A percentile compares a stretch with the other conserved stretches of the same genome.
phyloP scores from a whole-genome alignment of 2,888 invertebrate genomes.

The Unio delphinus region DNA sequence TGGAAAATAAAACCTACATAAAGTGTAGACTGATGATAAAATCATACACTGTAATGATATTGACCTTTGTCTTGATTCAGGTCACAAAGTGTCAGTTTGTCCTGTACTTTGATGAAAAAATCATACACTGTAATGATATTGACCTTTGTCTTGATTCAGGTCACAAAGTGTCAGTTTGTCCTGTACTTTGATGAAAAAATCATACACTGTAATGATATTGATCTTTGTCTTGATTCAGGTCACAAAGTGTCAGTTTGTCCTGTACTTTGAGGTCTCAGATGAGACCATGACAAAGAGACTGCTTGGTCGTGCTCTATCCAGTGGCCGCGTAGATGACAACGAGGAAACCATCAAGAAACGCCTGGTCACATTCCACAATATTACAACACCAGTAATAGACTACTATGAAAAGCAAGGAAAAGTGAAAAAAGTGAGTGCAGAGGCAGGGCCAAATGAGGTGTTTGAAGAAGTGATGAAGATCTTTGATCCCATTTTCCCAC shows the following conservation, averaged over 20 bases:
- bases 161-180: constrained; percentile 74
- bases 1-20: too few relatives aligned
- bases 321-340: constrained; percentile 93
- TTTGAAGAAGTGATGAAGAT: constrained; percentile 53
- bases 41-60: background rate
- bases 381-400: constrained; percentile 88
- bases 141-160: constrained; percentile 29
- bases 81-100: constrained; percentile 75
- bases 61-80: constrained; percentile 26
- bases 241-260: constrained; percentile 74
- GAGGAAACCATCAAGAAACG: constrained; percentile 92
- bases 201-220: background rate
- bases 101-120: constrained; percentile 87
- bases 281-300: constrained; percentile 84
- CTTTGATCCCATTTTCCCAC: constrained; percentile 38
- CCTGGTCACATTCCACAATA: constrained; percentile 89
- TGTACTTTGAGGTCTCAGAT: constrained; percentile 89
- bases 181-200: constrained; percentile 87
- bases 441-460: constrained; percentile 54
- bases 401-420: constrained; percentile 85
- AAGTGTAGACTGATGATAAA: too few relatives aligned
- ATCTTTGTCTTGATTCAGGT: constrained; percentile 37
- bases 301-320: constrained; percentile 83
- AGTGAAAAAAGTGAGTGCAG: constrained; percentile 75
- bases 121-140: background rate